Conservation (phyloP, 2,888 invertebrate genomes). For the Ypsolopha sequella region DNA sequence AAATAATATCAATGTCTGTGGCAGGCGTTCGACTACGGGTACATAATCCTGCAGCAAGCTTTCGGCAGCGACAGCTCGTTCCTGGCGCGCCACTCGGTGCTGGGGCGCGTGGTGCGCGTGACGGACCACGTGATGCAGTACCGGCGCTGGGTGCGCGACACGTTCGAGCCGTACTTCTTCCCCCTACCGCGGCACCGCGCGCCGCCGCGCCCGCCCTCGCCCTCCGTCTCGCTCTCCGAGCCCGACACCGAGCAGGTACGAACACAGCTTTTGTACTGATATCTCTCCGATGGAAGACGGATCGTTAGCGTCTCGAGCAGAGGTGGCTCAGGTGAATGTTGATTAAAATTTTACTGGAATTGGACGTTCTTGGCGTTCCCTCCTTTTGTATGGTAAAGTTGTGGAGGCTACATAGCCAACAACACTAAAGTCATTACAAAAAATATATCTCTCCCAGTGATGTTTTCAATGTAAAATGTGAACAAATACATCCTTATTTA, state of each 20-base stretch:
- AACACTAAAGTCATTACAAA: too few species aligned
- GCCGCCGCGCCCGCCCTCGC: slow-evolving; percentile 8
- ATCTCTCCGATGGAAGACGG: too few species aligned
- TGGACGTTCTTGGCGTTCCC: too few species aligned
- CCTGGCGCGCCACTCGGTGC: slow-evolving; percentile 73
- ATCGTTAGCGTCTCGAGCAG: too few species aligned
- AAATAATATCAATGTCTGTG: slow-evolving; percentile 40
- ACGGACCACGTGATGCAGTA: slow-evolving; percentile 90
- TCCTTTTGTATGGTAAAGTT: too few species aligned
- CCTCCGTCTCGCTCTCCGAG: slow-evolving; percentile 11
- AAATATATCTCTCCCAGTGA: too few species aligned
- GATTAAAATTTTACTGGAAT: too few species aligned
- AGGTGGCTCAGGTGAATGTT: too few species aligned
- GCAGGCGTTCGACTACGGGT: slow-evolving; percentile 97
- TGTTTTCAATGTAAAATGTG: too few species aligned
- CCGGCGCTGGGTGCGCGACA: slow-evolving; percentile 60
- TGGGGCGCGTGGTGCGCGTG: slow-evolving; percentile 92
- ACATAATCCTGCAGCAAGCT: slow-evolving; percentile 84
- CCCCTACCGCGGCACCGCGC: slow-evolving; percentile 21
- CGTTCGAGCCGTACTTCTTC: slow-evolving; percentile 58
- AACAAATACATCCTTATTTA: too few species aligned
- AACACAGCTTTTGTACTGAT: too few species aligned
- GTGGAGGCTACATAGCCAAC: too few species aligned
- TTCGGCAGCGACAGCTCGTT: slow-evolving; percentile 69
- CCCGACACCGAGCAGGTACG: neutral